A percentile compares a stretch with the other conserved stretches of the same genome.
Conservation (phyloP, 2,113 vertebrate species). For the Hippocampus barbouri region DNA sequence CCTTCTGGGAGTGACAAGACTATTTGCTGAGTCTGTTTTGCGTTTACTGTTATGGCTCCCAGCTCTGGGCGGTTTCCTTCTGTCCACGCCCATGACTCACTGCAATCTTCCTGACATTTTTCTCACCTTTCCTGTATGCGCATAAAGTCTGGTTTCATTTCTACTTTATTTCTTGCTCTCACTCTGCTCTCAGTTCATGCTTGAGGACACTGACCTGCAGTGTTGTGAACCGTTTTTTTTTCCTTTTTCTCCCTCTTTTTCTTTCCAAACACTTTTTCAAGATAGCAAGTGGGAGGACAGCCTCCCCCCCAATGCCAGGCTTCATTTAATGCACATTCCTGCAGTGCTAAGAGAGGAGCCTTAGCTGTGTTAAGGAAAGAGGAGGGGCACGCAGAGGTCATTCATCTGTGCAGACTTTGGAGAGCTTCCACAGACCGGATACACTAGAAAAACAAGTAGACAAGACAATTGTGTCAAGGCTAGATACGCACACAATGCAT, state of each 20-base stretch:
- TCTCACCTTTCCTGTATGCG: conserved; percentile 58
- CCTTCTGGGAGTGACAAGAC: conserved; percentile 12
- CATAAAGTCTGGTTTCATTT: background rate
- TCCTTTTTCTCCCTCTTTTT: background rate
- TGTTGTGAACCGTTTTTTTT: background rate
- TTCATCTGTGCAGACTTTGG: conserved; percentile 9
- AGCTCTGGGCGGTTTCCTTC: conserved; percentile 16
- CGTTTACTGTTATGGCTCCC: conserved; percentile 17
- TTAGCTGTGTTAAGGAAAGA: conserved; percentile 29
- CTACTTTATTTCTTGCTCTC: background rate
- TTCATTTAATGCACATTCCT: conserved; percentile 62
- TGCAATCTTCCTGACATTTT: conserved; percentile 56
- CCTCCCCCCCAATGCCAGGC: conserved; percentile 42
- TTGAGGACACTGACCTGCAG: conserved; percentile 3
- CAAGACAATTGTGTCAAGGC: background rate
- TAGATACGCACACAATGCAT: background rate
- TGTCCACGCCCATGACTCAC: conserved; percentile 45
- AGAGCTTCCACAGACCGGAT: conserved; percentile 3
- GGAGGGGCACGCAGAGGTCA: conserved; percentile 30
- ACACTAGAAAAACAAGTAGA: conserved; percentile 16
- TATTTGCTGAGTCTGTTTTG: conserved; percentile 36
- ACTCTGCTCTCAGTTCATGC: background rate
- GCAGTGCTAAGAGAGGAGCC: conserved; percentile 44
- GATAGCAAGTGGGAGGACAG: conserved; percentile 45
- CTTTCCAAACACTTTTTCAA: conserved; percentile 54